Evolutionary conservation across 1,140 invertebrate species (phyloP).

Genomic region (Drosophila nebulosa): DNA sequence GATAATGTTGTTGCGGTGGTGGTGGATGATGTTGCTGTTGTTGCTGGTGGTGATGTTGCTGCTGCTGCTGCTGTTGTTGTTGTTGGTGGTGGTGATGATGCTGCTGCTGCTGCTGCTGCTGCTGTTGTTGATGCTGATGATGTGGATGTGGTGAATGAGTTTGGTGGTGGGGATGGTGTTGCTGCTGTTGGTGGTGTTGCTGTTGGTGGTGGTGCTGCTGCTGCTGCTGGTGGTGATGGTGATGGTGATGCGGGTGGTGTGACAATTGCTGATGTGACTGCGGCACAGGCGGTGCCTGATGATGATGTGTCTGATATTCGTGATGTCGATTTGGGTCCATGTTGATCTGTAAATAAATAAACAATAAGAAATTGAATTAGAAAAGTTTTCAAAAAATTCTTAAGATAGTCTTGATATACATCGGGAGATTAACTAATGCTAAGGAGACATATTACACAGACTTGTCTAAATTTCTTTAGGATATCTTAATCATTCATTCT

Average conservation of each 20-base stretch:
- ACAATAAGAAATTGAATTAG: background rate
- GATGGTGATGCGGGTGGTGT: conserved; percentile 42
- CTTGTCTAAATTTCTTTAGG: too few species aligned
- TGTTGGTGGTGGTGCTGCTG: conserved; percentile 28
- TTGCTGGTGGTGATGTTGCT: conserved; percentile 15
- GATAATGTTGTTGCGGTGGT: conserved; percentile 1
- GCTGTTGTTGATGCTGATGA: conserved; percentile 12
- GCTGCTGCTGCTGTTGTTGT: conserved; percentile 34
- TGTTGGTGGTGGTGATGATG: conserved; percentile 23
- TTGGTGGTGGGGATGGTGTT: conserved; percentile 31
- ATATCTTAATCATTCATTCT: too few species aligned
- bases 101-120: conserved; percentile 1
- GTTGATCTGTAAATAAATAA: conserved; percentile 33
- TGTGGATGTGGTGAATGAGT: conserved; percentile 15
- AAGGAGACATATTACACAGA: too few species aligned
- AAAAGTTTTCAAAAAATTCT: background rate
- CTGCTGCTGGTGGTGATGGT: conserved; percentile 26
- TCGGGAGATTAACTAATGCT: too few species aligned
- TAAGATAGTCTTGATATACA: too few species aligned
- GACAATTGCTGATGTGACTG: conserved; percentile 17
- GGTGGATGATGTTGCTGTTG: background rate
- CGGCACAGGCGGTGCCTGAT: conserved; percentile 15
- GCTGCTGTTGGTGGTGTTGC: conserved; percentile 15
- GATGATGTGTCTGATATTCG: conserved; percentile 74
- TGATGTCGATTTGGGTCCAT: conserved; percentile 76